phyloP scores from a whole-genome alignment of 2,888 invertebrate genomes.

The Chymomyza procnemis region DNA sequence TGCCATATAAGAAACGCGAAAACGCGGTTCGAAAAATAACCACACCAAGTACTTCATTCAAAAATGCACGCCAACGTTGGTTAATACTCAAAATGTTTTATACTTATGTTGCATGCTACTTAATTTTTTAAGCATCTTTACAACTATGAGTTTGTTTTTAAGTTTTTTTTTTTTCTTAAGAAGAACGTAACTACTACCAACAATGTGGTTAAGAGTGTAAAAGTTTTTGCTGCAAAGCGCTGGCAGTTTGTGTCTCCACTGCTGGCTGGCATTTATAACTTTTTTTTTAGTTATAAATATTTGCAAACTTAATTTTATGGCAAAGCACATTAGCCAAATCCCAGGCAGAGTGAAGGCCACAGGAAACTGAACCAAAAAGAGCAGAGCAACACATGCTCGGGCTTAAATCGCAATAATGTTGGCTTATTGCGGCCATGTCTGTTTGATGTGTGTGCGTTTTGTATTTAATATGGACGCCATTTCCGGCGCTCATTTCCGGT shows the following conservation, averaged over 20 bases:
- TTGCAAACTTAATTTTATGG: no score
- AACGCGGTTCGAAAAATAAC: no score
- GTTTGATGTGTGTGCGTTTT: conserved; percentile 15
- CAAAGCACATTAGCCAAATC: no score
- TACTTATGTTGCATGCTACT: neutral
- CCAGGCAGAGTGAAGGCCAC: no score
- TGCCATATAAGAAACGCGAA: no score
- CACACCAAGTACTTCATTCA: no score
- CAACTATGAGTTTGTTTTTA: neutral
- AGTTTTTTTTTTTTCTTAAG: no score
- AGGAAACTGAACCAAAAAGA: no score
- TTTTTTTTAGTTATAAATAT: neutral
- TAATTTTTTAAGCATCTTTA: neutral
- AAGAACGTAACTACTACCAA: neutral
- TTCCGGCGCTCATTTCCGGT: conserved; percentile 51
- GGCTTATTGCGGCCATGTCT: neutral
- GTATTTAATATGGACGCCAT: conserved; percentile 37
- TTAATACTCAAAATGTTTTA: neutral
- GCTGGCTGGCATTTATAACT: neutral
- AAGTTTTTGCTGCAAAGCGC: neutral
- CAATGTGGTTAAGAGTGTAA: neutral
- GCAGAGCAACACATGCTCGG: neutral
- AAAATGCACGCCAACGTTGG: neutral
- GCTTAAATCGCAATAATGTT: neutral
- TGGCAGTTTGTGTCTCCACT: neutral